These are phyloP conservation scores for Ploceus nigricollis DNA, from an alignment of 2,113 vertebrate genomes.

Conservation along the genomic window DNA sequence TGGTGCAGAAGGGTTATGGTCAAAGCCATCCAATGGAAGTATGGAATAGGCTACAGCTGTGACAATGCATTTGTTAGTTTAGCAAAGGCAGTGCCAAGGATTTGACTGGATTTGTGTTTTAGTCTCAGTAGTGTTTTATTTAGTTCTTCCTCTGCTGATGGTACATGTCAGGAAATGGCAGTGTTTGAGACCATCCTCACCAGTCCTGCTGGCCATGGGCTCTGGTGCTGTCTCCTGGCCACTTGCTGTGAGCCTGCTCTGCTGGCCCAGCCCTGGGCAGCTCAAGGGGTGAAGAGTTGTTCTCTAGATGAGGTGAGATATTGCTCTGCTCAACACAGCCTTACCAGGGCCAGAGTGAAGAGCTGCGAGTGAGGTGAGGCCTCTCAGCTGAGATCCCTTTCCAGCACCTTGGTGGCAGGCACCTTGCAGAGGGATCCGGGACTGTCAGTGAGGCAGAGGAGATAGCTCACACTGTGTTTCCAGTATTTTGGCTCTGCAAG, in stretches of 20 bases:
- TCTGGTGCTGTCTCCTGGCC: neutral
- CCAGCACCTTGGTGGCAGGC: neutral
- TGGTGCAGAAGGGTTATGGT: neutral
- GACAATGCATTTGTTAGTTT: neutral
- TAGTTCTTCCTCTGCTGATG: neutral
- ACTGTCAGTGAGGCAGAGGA: fast-evolving
- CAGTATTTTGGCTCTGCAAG: neutral
- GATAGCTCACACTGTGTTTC: neutral
- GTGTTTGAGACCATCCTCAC: neutral
- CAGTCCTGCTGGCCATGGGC: neutral
- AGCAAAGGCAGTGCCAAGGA: neutral
- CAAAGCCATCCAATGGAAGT: neutral
- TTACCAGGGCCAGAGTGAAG: neutral
- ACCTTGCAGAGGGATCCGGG: neutral
- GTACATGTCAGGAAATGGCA: neutral
- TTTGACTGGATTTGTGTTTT: neutral
- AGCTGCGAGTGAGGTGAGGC: neutral
- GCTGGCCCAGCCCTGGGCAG: neutral
- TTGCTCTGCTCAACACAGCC: neutral
- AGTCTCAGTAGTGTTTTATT: neutral
- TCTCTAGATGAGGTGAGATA: neutral
- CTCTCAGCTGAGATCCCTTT: neutral
- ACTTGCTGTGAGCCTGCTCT: neutral
- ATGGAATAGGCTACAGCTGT: neutral
- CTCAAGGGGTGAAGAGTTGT: neutral